These are phyloP conservation scores for Cepphus grylle DNA, from an alignment of 2,113 vertebrate species.

Conservation along the genomic window DNA sequence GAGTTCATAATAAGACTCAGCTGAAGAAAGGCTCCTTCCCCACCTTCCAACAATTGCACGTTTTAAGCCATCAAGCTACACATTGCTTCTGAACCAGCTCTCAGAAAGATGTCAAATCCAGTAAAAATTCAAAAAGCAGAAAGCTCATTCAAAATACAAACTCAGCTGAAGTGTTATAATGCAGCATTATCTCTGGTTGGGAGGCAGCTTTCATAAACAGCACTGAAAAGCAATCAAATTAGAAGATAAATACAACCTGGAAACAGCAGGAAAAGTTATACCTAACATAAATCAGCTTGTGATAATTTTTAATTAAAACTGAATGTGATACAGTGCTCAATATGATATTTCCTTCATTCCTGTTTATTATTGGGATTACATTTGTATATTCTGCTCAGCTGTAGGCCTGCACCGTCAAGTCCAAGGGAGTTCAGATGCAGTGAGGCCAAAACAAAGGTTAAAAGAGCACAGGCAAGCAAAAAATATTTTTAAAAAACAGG, in stretches of 20 bases:
- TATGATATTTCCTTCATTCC: neutral
- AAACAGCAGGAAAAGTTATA: conserved; percentile 59
- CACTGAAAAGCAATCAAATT: conserved; percentile 45
- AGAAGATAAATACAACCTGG: conserved; percentile 51
- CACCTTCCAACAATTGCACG: neutral
- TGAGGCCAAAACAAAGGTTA: conserved; percentile 7
- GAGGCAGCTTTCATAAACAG: neutral
- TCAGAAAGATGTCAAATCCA: conserved; percentile 31
- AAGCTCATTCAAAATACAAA: conserved; percentile 13
- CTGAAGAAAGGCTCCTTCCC: conserved; percentile 25
- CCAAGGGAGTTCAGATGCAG: neutral
- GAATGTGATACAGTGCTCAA: conserved; percentile 16
- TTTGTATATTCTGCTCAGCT: conserved; percentile 5
- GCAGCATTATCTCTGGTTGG: neutral
- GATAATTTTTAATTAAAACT: conserved; percentile 65
- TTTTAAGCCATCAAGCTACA: conserved; percentile 6
- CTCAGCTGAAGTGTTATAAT: conserved; percentile 31
- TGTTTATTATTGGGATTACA: neutral
- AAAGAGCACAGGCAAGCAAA: neutral
- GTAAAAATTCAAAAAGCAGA: conserved; percentile 36
- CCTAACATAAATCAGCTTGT: conserved; percentile 48
- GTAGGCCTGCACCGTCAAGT: neutral
- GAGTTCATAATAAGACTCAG: conserved; percentile 36
- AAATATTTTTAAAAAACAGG: neutral
- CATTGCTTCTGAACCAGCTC: neutral